These are phyloP conservation scores for Rhaphigaster nebulosa DNA, from an alignment of 2,888 invertebrate species.

Conservation along the genomic window DNA sequence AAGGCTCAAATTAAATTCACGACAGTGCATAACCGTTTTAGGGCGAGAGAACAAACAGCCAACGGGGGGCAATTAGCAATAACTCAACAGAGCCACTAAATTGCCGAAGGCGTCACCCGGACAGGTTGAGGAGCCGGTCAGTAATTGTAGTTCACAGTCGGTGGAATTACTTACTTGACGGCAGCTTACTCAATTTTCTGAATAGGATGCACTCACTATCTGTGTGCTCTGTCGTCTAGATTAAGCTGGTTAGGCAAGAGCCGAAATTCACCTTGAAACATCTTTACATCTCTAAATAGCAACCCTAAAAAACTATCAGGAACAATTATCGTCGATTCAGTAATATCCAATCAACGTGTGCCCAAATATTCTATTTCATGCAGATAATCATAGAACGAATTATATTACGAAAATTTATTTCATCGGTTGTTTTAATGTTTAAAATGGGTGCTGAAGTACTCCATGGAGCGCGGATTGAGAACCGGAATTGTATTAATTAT, in stretches of 20 bases:
- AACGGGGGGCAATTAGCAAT: not conserved
- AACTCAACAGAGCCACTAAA: not conserved
- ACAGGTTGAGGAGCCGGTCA: not conserved
- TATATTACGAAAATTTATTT: too few species aligned
- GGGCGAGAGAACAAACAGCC: not conserved
- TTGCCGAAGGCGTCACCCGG: not conserved
- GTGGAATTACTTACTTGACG: not conserved
- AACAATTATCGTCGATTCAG: too few species aligned
- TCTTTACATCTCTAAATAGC: too few species aligned
- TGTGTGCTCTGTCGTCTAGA: not conserved
- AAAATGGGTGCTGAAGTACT: too few species aligned
- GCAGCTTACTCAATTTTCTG: not conserved
- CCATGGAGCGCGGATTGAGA: too few species aligned
- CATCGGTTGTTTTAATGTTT: too few species aligned
- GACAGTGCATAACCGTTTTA: not conserved
- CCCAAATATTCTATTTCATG: too few species aligned
- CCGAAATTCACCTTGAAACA: too few species aligned
- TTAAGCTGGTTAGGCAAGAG: not conserved
- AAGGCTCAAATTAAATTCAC: not conserved
- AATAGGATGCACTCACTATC: not conserved
- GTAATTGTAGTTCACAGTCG: not conserved
- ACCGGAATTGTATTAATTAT: too few species aligned
- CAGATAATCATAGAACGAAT: too few species aligned
- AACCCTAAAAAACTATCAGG: too few species aligned
- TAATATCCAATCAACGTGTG: too few species aligned